Percentiles rank a stretch among this genome's conserved stretches.
These are phyloP conservation scores for Lathronympha strigana DNA, from an alignment of 2,888 invertebrate genomes.

Conservation along the genomic window DNA sequence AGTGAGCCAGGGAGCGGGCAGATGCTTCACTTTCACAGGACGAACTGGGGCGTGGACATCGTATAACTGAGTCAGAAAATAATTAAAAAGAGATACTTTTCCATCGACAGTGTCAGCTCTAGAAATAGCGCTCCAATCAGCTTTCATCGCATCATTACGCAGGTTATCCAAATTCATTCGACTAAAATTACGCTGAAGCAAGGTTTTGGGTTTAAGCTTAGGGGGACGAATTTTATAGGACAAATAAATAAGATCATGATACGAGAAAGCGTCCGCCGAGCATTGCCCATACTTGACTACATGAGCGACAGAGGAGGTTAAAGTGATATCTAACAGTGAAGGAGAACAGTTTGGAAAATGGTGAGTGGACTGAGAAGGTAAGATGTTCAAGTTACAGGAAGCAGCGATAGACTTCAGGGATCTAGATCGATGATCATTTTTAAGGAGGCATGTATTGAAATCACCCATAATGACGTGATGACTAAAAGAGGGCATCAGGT, in stretches of 20 bases:
- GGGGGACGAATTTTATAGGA: too few relatives aligned
- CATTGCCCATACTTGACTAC: background rate
- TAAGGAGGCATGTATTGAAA: background rate
- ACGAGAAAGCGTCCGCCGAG: too few relatives aligned
- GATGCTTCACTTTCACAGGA: too few relatives aligned
- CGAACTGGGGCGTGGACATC: background rate
- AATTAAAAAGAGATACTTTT: background rate
- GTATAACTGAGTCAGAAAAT: background rate
- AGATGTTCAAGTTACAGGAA: background rate
- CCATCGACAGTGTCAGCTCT: background rate
- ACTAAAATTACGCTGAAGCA: too few relatives aligned
- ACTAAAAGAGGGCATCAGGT: background rate
- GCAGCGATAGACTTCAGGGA: background rate
- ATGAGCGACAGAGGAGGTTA: background rate
- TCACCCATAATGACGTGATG: too few relatives aligned
- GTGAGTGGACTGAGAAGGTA: background rate
- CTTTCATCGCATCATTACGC: background rate
- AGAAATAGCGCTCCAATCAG: background rate
- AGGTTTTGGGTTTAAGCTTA: too few relatives aligned
- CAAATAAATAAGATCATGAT: too few relatives aligned
- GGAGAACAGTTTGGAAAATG: conserved; percentile 2
- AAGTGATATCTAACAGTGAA: background rate
- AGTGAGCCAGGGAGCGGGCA: too few relatives aligned
- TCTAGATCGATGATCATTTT: background rate
- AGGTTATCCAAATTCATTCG: background rate